Base-by-base conservation (phyloP, 53 echinoderm and acorn worm genomes). In the Patiria pectinifera region DNA sequence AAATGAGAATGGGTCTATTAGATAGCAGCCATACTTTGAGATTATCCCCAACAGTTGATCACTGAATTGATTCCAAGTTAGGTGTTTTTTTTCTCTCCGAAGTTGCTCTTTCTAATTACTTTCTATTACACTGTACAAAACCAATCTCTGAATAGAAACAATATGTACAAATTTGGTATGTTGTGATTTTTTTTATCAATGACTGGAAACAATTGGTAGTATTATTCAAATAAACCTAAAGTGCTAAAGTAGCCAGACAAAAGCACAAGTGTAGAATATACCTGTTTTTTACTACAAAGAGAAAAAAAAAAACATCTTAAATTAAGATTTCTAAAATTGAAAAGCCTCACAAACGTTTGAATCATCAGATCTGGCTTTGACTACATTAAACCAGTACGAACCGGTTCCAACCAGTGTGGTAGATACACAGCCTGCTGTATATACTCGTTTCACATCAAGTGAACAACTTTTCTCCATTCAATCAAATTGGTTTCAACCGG, bases 91-190 rank as follows among this genome's bases (percentile, higher is more conserved):
- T 59, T 35, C 35, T n/a, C 4, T 22, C 53, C 59, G 19, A 59
- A 11, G 19, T 48, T 53, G 4, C 23, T 45, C 16, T 84, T 35
- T 84, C 44, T 23, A 63, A 18, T 66, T 19, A 35, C 26, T 0
- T 23, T 58, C 74, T 86, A 80, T 59, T 61, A 61, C 80, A 63
- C 90, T 90, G 90, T 90, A 90, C 90, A 90, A 80, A 90, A 80
- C 46, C 66, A 90, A 21, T 58, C 21, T 69, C 90, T 80, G 66
- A 89, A 61, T 80, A 81, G 48, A 90, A 90, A 80, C 90, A 90
- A 46, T 89, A 89, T 90, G 59, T 90, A 90, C 90, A 90, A 45
- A 90, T 90, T 90, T 90, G 90, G 81, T 80, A 80, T 80, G 48
- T 90, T 45, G 62, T 90, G 19, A 44, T 24, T 11, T 76, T 49